Conservation (phyloP, 2,888 invertebrate species). For the Eupsilia transversa region DNA sequence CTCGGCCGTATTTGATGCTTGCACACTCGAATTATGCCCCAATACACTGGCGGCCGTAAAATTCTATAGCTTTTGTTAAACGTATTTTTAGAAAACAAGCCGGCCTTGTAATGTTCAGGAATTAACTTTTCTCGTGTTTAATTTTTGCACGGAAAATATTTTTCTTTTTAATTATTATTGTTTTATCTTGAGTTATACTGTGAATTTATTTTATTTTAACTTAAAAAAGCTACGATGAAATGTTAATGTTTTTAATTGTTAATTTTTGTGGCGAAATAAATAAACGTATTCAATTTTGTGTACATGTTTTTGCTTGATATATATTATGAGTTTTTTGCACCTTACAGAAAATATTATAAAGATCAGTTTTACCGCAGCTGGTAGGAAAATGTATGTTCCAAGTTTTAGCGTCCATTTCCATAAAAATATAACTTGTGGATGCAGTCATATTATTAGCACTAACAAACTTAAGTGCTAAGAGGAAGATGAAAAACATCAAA, state of each 20-base stretch:
- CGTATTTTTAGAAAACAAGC: slow-evolving; percentile 41
- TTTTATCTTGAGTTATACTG: slow-evolving; percentile 33
- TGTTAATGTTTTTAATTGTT: slow-evolving; percentile 30
- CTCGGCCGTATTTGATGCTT: slow-evolving; percentile 75
- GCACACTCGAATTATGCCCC: slow-evolving; percentile 71
- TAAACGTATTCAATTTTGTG: neutral
- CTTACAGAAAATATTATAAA: neutral
- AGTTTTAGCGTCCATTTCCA: slow-evolving; percentile 6
- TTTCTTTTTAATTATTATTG: slow-evolving; percentile 40
- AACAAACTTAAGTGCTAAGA: slow-evolving; percentile 19
- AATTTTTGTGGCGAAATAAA: neutral
- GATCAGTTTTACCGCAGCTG: neutral
- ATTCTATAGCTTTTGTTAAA: slow-evolving; percentile 40
- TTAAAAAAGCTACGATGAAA: slow-evolving; percentile 25
- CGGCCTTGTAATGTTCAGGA: slow-evolving; percentile 39
- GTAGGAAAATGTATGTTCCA: neutral
- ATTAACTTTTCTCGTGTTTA: slow-evolving; percentile 39
- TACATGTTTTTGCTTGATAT: neutral
- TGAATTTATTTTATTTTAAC: slow-evolving; percentile 28
- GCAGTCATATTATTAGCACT: slow-evolving; percentile 8
- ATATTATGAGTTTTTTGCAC: neutral
- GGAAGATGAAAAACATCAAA: slow-evolving; percentile 24
- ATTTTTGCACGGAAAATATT: slow-evolving; percentile 21
- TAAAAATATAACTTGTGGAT: slow-evolving; percentile 13
- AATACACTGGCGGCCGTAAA: slow-evolving; percentile 66